Evolutionary conservation across 2,888 invertebrate genomes (phyloP).

Genomic region (Ashinkailepas kermadecensis): DNA sequence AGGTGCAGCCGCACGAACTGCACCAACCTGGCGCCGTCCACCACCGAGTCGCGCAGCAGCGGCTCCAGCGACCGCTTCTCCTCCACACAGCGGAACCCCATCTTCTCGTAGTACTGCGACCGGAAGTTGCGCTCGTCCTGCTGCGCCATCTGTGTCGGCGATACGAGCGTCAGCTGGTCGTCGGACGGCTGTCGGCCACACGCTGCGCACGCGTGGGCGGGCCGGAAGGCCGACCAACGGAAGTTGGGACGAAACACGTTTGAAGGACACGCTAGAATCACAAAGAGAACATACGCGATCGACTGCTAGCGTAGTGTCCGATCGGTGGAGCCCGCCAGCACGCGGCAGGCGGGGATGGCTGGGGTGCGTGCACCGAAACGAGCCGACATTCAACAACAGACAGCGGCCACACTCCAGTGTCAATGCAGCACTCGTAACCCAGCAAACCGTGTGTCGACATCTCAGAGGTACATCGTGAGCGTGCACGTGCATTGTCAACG

Average conservation of each 20-base stretch:
- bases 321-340: no score
- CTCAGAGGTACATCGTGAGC: no score
- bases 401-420: no score
- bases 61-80: slow-evolving; percentile 57
- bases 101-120: slow-evolving; percentile 49
- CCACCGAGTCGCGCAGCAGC: slow-evolving; percentile 72
- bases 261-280: not conserved
- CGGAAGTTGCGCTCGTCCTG: slow-evolving; percentile 43
- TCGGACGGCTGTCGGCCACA: not conserved
- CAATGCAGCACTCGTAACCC: no score
- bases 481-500: not conserved
- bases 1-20: slow-evolving; percentile 79
- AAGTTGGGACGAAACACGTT: no score
- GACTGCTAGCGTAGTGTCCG: no score
- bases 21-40: slow-evolving; percentile 67
- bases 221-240: not conserved
- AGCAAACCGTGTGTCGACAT: no score
- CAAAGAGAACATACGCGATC: not conserved
- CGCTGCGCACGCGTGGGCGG: not conserved
- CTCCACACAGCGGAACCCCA: slow-evolving; percentile 65
- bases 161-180: not conserved
- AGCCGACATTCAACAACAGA: no score
- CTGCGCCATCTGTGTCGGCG: not conserved
- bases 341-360: no score
- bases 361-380: no score